Conservation (phyloP, 1,140 invertebrate genomes). For the Diorhabda carinulata region DNA sequence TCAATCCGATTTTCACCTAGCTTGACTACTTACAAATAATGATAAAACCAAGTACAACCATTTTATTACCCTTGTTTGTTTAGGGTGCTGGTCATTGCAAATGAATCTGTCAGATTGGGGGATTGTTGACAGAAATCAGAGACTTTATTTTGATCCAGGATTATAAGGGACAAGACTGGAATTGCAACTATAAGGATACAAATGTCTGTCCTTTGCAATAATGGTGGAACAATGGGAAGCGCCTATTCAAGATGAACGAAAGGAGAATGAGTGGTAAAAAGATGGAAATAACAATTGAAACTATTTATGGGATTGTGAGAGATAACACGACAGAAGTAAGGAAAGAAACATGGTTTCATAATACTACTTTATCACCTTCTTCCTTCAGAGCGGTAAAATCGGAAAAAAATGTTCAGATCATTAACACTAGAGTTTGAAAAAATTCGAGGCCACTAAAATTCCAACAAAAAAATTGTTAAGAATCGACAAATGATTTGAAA, state of each 20-base stretch:
- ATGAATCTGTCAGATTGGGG: slow-evolving; percentile 2
- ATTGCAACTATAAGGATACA: slow-evolving; percentile 1
- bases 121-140: slow-evolving; percentile 12
- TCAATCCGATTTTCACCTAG: background rate
- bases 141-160: slow-evolving; percentile 13
- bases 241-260: background rate
- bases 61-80: slow-evolving; percentile 8
- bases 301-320: no score
- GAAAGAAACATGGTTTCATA: no score
- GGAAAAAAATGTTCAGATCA: no score
- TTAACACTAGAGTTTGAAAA: no score
- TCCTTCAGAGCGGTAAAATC: no score
- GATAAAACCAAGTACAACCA: background rate
- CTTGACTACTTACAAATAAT: slow-evolving; percentile 1
- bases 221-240: background rate
- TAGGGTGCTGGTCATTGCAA: slow-evolving; percentile 4
- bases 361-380: no score
- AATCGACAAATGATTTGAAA: no score
- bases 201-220: background rate
- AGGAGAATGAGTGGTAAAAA: background rate
- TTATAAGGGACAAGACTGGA: slow-evolving; percentile 4
- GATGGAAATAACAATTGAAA: background rate
- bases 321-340: no score
- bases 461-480: no score
- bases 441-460: no score